Percentiles rank a stretch among this genome's conserved stretches.
Conservation (phyloP, 1,140 invertebrate species). For the Andrena cerasifolii region DNA sequence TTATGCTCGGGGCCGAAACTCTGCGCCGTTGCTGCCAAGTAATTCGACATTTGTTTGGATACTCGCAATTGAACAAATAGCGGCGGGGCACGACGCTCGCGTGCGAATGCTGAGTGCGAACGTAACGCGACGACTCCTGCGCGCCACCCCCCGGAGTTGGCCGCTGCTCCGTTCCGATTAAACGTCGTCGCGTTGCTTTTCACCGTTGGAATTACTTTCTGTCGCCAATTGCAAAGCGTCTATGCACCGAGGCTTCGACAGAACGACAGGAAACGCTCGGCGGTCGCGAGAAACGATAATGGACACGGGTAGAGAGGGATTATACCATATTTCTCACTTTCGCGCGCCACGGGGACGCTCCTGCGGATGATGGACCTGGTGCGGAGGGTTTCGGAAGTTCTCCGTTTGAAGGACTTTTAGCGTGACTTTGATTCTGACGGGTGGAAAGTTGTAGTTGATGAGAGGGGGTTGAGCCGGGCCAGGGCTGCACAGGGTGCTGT, state of each 20-base stretch:
- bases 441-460: too few relatives aligned
- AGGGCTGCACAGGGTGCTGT: too few relatives aligned
- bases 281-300: too few relatives aligned
- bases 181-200: constrained; percentile 8
- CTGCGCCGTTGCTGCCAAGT: constrained; percentile 38
- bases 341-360: too few relatives aligned
- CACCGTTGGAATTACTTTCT: constrained; percentile 21
- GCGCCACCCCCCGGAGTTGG: neutral
- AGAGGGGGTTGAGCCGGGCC: too few relatives aligned
- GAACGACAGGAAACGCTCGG: neutral
- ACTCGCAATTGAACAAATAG: constrained; percentile 62
- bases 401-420: too few relatives aligned
- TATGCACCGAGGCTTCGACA: neutral
- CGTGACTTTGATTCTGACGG: too few relatives aligned
- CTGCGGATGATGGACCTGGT: too few relatives aligned
- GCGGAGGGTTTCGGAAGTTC: too few relatives aligned
- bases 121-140: constrained; percentile 12
- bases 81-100: constrained; percentile 21
- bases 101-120: constrained; percentile 40
- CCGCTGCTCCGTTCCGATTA: neutral
- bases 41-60: constrained; percentile 60
- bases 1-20: constrained; percentile 54
- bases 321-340: too few relatives aligned
- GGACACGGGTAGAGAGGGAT: too few relatives aligned
- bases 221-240: constrained; percentile 14